These are phyloP conservation scores for Caenorhabditis parvicauda DNA, from an alignment of 2,888 invertebrate species.

Conservation along the genomic window DNA sequence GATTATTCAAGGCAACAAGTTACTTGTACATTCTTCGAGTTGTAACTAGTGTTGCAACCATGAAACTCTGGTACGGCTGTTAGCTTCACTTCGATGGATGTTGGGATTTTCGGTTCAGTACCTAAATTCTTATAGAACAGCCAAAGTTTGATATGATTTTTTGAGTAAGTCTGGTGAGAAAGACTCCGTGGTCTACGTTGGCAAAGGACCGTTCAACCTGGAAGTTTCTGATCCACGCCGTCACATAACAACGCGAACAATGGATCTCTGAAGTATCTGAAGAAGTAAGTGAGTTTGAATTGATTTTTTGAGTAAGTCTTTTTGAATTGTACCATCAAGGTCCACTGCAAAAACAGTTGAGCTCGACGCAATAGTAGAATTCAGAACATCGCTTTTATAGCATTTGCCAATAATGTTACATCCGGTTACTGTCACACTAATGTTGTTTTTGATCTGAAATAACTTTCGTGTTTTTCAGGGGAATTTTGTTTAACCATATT, in stretches of 20 bases:
- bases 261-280: too few species aligned
- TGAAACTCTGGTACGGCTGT: slow-evolving; percentile 21
- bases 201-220: too few species aligned
- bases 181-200: too few species aligned
- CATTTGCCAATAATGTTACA: slow-evolving; percentile 33
- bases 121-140: slow-evolving; percentile 4
- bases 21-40: slow-evolving; percentile 27
- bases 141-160: not conserved
- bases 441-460: slow-evolving; percentile 12
- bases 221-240: too few species aligned
- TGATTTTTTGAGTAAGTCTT: not conserved
- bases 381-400: slow-evolving; percentile 14
- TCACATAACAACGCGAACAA: too few species aligned
- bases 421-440: slow-evolving; percentile 13
- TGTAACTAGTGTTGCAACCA: slow-evolving; percentile 15
- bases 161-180: not conserved
- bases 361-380: slow-evolving; percentile 14
- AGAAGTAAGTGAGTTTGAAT: not conserved
- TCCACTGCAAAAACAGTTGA: slow-evolving; percentile 13
- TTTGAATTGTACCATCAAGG: slow-evolving; percentile 19
- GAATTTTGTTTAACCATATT: not conserved
- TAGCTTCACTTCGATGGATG: slow-evolving; percentile 18
- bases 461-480: not conserved
- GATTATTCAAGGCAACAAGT: not conserved
- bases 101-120: slow-evolving; percentile 17